Evolutionary conservation across 1,140 invertebrate species (phyloP).

Genomic region (Cyclina sinensis): DNA sequence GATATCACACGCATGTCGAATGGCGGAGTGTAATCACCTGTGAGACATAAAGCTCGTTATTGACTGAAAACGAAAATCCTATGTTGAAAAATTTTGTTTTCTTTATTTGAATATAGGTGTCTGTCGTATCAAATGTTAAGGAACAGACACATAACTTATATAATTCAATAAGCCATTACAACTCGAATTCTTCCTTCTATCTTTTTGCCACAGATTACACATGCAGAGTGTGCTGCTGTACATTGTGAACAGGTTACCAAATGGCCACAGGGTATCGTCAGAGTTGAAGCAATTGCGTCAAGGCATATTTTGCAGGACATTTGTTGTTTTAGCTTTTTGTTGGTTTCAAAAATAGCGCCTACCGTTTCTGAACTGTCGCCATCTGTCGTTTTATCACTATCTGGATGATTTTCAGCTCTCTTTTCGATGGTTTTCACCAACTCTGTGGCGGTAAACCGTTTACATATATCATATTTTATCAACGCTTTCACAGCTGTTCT

Average conservation of each 20-base stretch:
- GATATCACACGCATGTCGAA: too few relatives aligned
- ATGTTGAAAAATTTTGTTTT: too few relatives aligned
- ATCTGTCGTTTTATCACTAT: not conserved
- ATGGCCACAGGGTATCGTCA: slow-evolving; percentile 97
- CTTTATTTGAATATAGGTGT: too few relatives aligned
- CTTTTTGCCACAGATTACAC: slow-evolving; percentile 87
- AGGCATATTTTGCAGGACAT: slow-evolving; percentile 96
- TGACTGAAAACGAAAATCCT: too few relatives aligned
- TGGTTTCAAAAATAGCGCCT: not conserved
- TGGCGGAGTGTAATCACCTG: too few relatives aligned
- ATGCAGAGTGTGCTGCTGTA: slow-evolving; percentile 91
- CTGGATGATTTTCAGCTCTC: not conserved
- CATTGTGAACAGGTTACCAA: slow-evolving; percentile 94
- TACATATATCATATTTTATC: not conserved
- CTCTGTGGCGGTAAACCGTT: not conserved
- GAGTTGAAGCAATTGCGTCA: slow-evolving; percentile 94
- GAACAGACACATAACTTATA: too few relatives aligned
- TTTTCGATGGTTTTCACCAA: not conserved
- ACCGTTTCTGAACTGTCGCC: not conserved
- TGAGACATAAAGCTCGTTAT: too few relatives aligned
- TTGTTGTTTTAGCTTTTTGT: slow-evolving; percentile 90
- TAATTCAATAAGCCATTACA: slow-evolving; percentile 1
- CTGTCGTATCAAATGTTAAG: too few relatives aligned
- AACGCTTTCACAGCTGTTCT: not conserved
- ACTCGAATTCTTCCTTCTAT: slow-evolving; percentile 69